Base-by-base conservation (phyloP, 2,113 vertebrate species). In the Pachypanchax playfairii region DNA sequence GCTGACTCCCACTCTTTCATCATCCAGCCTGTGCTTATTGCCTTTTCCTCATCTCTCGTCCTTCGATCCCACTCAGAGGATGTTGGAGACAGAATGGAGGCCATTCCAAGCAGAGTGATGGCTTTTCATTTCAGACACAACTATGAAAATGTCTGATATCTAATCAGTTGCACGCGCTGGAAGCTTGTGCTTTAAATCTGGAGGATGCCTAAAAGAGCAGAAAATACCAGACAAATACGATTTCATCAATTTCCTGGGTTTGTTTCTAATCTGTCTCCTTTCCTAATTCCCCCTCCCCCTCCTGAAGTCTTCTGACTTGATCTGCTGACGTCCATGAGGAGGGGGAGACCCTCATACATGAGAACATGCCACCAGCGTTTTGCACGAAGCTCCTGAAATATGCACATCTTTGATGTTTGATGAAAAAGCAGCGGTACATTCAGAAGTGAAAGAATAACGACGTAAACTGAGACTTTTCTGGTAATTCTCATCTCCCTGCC, bases 1-100 rank as follows among this genome's bases (percentile, higher is more conserved):
- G 48, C n/a, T 9, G 22, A 77, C 81, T 81, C 79, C 81, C 50
- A 84, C 79, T 42, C 81, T 73, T 79, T 80, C 66, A 78, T 86
- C 76, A 76, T 77, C 59, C 39, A 36, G 64, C 70, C 22, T 78
- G 67, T 50, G 68, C 67, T 66, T 73, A 68, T 51, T 38, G 60
- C 47, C 60, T 69, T 58, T n/a, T 58, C 72, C 33, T 81, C 79
- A 69, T 79, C 71, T 60, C 61, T 26, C 55, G 25, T 60, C 68
- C 60, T 48, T 53, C n/a, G 13, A 21, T 33, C 71, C 51, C 17
- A 11, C 67, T 49, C 36, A 46, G 39, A 42, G 33, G 35, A 29
- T 36, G 14, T 26, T 70, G 26, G 50, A 46, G 65, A 7, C 33
- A 24, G 22, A 44, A 25, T 26, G 13, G 15, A 25, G 15, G 10